Base-by-base conservation (phyloP, 1,140 invertebrate genomes). In the Pseudomyrmex sp. region DNA sequence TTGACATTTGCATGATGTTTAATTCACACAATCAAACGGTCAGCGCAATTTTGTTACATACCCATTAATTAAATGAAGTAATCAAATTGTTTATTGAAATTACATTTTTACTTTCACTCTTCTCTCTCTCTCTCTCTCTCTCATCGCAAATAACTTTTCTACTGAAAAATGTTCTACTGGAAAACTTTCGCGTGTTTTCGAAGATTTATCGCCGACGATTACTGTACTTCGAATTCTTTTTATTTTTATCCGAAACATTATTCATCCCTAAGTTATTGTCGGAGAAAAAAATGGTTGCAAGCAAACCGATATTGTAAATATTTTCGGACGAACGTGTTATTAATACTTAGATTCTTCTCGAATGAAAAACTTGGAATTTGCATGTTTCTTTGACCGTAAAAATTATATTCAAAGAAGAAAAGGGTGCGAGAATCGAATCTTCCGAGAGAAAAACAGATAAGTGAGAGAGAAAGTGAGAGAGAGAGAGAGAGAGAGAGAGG, bases 291-390 rank as follows among this genome's bases (percentile, higher is more conserved):
- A 13, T 12, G 50, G 46, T 72, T 80, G 48, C 0, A 70, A 66
- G 66, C 54, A 12, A 1, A 66, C 66, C 65, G 77, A 65, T 83
- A 50, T 83, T 44, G 48, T 65, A 76, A 75, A 82, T 54, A 56
- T 8, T 23, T 18, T 35, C 59, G 70, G 23, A 44, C 50, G 26
- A 50, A 48, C 26, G 35, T 48, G 10, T 23, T 69, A 77, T 20
- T 76, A 69, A 70, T 15, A 9, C 26, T 35, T 54, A 50, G 54
- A 70, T 56, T 70, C 20, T 56, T 23, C 44, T 44, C 54, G 44
- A 15, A 70, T 48, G 50, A 13, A 59, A 9, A 70, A 59, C 61
- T 80, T 72, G 54, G 70, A 80, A 80, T 59, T 72, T 18, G 66
- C 59, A 54, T 46, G 48, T 82, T 82, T 54, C 70, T 13, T 9